These are phyloP conservation scores for Clupea harengus DNA, from an alignment of 2,113 vertebrate species.

Conservation along the genomic window DNA sequence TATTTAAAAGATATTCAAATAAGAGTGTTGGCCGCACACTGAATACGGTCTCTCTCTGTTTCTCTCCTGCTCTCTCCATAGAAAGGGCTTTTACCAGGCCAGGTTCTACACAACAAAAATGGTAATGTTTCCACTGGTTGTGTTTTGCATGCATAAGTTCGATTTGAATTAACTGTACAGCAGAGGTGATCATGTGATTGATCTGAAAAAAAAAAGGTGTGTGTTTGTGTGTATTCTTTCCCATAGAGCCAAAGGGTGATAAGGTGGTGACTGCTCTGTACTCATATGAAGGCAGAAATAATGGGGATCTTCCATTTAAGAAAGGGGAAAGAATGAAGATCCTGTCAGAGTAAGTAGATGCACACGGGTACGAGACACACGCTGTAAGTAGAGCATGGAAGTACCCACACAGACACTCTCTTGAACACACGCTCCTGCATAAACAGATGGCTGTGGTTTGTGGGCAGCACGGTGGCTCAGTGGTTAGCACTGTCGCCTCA, in stretches of 20 bases:
- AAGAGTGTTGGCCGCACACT: neutral
- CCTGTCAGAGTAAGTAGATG: conserved; percentile 83
- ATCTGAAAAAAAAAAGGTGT: neutral
- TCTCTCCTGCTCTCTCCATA: neutral
- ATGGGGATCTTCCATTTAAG: conserved; percentile 86
- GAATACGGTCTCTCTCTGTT: neutral
- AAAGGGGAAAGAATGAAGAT: conserved; percentile 89
- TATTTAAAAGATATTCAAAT: neutral
- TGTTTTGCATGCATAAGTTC: neutral
- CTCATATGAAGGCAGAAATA: conserved; percentile 80
- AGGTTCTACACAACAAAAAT: neutral
- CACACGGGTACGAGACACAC: neutral
- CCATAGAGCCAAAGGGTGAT: conserved; percentile 30
- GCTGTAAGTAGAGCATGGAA: neutral
- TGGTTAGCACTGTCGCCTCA: no score
- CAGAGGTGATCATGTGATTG: neutral
- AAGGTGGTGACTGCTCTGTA: conserved; percentile 82
- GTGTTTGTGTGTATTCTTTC: neutral
- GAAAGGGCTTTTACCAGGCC: neutral
- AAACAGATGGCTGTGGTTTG: no score
- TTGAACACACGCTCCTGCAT: neutral
- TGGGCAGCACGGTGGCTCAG: no score
- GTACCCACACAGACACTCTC: no score
- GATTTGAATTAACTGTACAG: neutral
- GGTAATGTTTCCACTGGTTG: neutral